Conservation (phyloP, 2,888 invertebrate species). For the Cantharis nigra region DNA sequence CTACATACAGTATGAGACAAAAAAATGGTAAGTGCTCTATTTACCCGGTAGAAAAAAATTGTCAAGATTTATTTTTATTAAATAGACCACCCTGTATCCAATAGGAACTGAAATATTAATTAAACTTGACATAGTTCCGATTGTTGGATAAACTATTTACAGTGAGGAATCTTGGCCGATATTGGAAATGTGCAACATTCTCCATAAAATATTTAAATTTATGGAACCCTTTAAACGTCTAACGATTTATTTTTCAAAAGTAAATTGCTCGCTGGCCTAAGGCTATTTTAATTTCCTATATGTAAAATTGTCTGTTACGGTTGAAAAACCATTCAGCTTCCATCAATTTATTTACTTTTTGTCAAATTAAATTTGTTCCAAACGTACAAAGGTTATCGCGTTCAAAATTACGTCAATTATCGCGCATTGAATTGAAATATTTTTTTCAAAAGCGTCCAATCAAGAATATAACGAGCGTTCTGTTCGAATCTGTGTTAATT, state of each 20-base stretch:
- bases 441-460: not conserved
- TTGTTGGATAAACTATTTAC: not conserved
- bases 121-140: not conserved
- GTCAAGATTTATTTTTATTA: no score
- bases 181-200: not conserved
- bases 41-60: not conserved
- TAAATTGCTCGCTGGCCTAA: not conserved
- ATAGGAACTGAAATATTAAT: not conserved
- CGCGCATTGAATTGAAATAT: not conserved
- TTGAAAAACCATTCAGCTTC: not conserved
- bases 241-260: not conserved
- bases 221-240: not conserved
- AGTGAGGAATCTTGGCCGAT: not conserved
- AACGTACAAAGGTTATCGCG: not conserved
- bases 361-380: not conserved
- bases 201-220: not conserved
- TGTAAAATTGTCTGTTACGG: not conserved
- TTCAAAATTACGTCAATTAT: not conserved
- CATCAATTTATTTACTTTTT: not conserved
- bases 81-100: not conserved
- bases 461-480: not conserved
- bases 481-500: not conserved
- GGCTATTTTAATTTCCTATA: conserved; percentile 1
- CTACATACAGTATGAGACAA: not conserved
- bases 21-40: not conserved